phyloP scores from a whole-genome alignment of 2,888 invertebrate genomes.

The Neoitamus cyanurus region DNA sequence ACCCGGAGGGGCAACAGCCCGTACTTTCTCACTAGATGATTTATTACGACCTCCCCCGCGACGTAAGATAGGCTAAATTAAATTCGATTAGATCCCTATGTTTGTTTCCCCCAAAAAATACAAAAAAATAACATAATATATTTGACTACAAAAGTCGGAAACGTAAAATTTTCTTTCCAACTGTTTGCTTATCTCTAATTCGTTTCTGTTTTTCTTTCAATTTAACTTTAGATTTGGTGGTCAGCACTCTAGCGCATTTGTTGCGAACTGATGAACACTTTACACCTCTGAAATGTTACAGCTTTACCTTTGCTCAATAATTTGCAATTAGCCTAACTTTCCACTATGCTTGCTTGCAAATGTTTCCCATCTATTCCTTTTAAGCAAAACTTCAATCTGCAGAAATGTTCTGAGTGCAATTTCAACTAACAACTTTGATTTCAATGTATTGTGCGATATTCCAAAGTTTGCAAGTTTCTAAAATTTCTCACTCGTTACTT shows the following conservation, averaged over 20 bases:
- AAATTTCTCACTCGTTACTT: too few species aligned
- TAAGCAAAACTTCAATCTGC: not conserved
- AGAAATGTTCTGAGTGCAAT: not conserved
- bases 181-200: conserved; percentile 38
- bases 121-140: not conserved
- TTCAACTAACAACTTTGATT: not conserved
- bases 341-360: conserved; percentile 43
- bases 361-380: not conserved
- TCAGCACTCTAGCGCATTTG: conserved; percentile 48
- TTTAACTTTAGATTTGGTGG: conserved; percentile 40
- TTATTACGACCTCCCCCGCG: conserved; percentile 84
- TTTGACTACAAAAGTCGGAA: conserved; percentile 32
- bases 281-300: conserved; percentile 35
- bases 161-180: conserved; percentile 37
- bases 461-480: too few species aligned
- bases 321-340: conserved; percentile 31
- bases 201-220: conserved; percentile 32
- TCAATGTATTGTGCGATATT: not conserved
- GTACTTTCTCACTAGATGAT: conserved; percentile 90
- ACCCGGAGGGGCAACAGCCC: conserved; percentile 74
- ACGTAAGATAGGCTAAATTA: conserved; percentile 73
- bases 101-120: not conserved
- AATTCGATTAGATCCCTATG: conserved; percentile 35
- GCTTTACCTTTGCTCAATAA: conserved; percentile 23
- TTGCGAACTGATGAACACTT: conserved; percentile 44